Base-by-base conservation (phyloP, 2,888 invertebrate species). In the Stenotaenia linearis region DNA sequence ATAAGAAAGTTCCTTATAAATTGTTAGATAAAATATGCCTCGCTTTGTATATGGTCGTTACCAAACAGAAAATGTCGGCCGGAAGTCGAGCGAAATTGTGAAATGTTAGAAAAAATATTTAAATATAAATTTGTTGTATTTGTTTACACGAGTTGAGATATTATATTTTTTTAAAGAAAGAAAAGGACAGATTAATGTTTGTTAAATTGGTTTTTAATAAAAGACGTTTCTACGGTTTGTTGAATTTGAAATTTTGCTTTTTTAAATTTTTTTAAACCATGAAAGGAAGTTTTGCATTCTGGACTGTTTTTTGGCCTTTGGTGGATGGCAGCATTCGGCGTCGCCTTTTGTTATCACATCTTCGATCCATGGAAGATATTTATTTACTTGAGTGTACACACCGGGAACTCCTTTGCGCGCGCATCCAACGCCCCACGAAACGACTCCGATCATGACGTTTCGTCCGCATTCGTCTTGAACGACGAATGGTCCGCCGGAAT, bases 1-100 rank as follows among this genome's bases (percentile, higher is more conserved):
- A 85, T 82, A 86, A 86, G 80, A 82, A 82, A 28, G 85, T 86
- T 28, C 86, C 87, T 7, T 85, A 85, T 82, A 82, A 84, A 45
- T 83, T 82, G 5, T 82, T 86, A 15, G 85, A 86, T 80, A 80
- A 82, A 50, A 84, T 86, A 50, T 82, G 84, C 32, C 76, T 80
- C n/a, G 83, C 82, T 18, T 79, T 84, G 7, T 81, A 80, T 30
- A 79, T 80, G n/a, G 83, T 83, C 9, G 75, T 50, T 4, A 40
- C 74, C 35, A 78, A 69, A 78, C 78, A 76, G n/a, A 76, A 76
- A 18, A 18, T 50, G 6, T 4, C 5, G 21, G n/a, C 50, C 4
- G 50, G 3, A 5, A 50, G 18, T n/a, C 50, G 50, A 1, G 50
- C 50, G 4, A 50, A 21, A 18, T 50, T 50, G 7, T 40, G 12